Conservation (phyloP, 2,888 invertebrate genomes). For the Antitype chi region DNA sequence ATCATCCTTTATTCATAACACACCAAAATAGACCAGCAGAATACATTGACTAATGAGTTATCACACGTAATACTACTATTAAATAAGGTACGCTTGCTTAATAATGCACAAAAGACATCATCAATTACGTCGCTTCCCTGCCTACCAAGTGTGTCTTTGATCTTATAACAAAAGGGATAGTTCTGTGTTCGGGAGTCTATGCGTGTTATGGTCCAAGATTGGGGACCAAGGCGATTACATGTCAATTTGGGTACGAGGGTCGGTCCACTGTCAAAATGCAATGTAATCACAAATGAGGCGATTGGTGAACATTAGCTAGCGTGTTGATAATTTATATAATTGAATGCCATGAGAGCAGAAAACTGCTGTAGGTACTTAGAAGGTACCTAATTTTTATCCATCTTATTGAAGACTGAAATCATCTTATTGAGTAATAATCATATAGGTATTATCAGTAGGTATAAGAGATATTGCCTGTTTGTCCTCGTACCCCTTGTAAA, state of each 20-base stretch:
- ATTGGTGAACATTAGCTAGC: not conserved
- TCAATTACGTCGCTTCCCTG: conserved; percentile 76
- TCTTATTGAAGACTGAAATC: not conserved
- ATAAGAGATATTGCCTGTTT: too few relatives aligned
- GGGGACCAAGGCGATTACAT: conserved; percentile 34
- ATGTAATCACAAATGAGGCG: conserved; percentile 8
- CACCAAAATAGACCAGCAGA: conserved; percentile 26
- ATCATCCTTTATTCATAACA: conserved; percentile 49
- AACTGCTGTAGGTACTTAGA: too few relatives aligned
- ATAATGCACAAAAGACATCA: conserved; percentile 77
- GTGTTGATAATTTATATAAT: not conserved
- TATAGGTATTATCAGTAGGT: too few relatives aligned
- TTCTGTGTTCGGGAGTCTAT: conserved; percentile 66
- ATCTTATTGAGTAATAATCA: too few relatives aligned
- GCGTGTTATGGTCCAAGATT: conserved; percentile 54
- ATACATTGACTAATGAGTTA: conserved; percentile 63
- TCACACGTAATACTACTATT: conserved; percentile 62
- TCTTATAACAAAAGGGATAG: conserved; percentile 79
- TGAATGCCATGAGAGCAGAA: not conserved
- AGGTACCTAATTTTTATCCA: not conserved
- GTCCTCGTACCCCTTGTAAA: too few relatives aligned
- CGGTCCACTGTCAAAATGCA: not conserved
- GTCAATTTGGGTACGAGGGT: conserved; percentile 19
- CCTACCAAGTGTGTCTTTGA: conserved; percentile 79
- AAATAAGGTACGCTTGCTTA: conserved; percentile 72